Base-by-base conservation (phyloP, 1,140 invertebrate species). In the Dendrolimus punctatus region DNA sequence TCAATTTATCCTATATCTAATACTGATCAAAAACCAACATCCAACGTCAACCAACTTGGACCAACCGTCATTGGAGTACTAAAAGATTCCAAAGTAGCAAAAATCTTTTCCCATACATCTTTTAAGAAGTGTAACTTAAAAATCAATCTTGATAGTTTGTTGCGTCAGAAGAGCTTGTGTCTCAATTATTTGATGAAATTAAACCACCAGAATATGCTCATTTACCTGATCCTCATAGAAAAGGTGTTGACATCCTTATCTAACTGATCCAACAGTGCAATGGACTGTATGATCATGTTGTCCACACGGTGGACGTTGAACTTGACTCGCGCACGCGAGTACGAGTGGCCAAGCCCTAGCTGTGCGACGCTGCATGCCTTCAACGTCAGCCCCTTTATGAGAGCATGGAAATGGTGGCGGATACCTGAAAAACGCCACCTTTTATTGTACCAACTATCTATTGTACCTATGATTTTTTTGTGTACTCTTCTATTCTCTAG, bases 231-330 rank as follows among this genome's bases (percentile, higher is more conserved):
- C 65, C 97, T 90, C 98, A 99, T 99, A 46, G 97, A 95, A 77
- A 99, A 99, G 5, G 98, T 99, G 74, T 99, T 99, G 6, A 99
- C 92, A 85, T 99, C 98, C 81, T 99, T 99, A 77, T 99, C 99
- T 7, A 99, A 82, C 83, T 99, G 98, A 88, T 99, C 99, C 41
- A 99, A 84, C 6, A 99, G 81, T 8, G 95, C 95, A 71, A 99
- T 99, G 51, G 95, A 96, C 80, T 99, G 99, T 69, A 99, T 99
- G 49, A 99, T 99, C 98, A 99, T 99, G 83, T 99, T 99, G 84
- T 99, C 99, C 0, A 95, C 96, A 73, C 98, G 89, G 87, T 99
- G 94, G 0, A 99, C 97, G 85, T 99, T 99, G 87, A 99, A 99
- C 89, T 99, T 99, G 7, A 99, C 96, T 83, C 98, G 95, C 6